phyloP scores from a whole-genome alignment of 2,888 invertebrate species.

The Strigamia transsilvanica region DNA sequence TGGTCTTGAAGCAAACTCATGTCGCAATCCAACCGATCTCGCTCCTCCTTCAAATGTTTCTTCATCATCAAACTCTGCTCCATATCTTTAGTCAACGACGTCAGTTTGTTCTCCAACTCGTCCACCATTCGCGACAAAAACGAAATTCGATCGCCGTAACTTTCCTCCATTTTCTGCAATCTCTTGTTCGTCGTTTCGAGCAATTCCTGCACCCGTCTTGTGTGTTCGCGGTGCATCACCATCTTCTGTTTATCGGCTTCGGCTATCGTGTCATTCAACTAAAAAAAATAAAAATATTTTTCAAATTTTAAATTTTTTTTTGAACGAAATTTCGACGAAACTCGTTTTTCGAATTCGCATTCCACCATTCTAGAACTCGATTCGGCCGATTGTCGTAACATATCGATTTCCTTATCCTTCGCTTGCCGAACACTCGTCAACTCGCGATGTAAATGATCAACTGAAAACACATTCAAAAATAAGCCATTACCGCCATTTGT shows the following conservation, averaged over 20 bases:
- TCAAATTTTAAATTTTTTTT: no score
- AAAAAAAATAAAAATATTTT: background rate
- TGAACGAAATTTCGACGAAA: background rate
- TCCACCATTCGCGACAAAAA: slow-evolving; percentile 47
- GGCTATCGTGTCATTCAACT: slow-evolving; percentile 42
- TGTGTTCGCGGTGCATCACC: slow-evolving; percentile 40
- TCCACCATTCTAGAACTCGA: background rate
- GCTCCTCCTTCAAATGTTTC: slow-evolving; percentile 44
- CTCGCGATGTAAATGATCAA: slow-evolving; percentile 9
- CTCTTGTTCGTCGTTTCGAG: slow-evolving; percentile 41
- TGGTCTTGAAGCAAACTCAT: slow-evolving; percentile 41
- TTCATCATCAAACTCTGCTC: slow-evolving; percentile 19
- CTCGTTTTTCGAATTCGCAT: slow-evolving; percentile 20
- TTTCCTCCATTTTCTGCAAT: slow-evolving; percentile 52
- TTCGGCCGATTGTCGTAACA: background rate
- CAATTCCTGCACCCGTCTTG: slow-evolving; percentile 48
- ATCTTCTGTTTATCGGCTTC: slow-evolving; percentile 52
- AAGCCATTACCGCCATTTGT: no score
- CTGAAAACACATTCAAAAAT: background rate
- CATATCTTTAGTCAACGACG: slow-evolving; percentile 47
- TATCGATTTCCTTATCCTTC: slow-evolving; percentile 12
- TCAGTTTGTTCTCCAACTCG: slow-evolving; percentile 51
- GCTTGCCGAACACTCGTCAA: slow-evolving; percentile 1
- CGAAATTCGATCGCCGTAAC: slow-evolving; percentile 52
- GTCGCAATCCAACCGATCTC: slow-evolving; percentile 28